Base-by-base conservation (phyloP, 1,140 invertebrate genomes). In the Zaprionus lachaisei region DNA sequence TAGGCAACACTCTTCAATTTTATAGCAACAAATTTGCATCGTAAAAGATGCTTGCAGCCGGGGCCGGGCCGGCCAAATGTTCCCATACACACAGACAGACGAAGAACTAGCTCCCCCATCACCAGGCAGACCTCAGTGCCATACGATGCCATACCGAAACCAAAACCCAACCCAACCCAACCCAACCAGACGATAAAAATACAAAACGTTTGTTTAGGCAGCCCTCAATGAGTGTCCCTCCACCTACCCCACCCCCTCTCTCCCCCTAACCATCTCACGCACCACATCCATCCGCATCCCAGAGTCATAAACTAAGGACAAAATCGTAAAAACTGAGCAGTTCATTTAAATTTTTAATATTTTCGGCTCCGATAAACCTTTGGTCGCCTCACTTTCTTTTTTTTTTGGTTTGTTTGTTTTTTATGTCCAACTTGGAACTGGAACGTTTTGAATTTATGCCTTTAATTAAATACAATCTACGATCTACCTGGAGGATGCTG, bases 311-410 rank as follows among this genome's bases (percentile, higher is more conserved):
- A 87, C 84, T 87, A 87, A 87, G 84, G 84, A 89, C 84, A 89
- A 89, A 89, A 89, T 89, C 84, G 84, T 89, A 89, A 89, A 87
- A 89, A 90, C 74, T 79, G 84, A 89, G 85, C 85, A 89, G 84
- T 89, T 89, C 84, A 89, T 89, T 89, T 89, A 89, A 89, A 89
- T 90, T 89, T 90, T 89, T 89, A 89, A 89, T 89, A 89, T 89
- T 89, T 89, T 87, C 76, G 66, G 80, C 81, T 77, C 67, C 66
- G 58, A 38, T 15, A 47, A 76, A 65, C 67, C 79, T 66, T 77
- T 67, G 60, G 22, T 38, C 64, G 65, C 72, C 80, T 79, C 72
- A 61, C 72, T 83, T 86, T 31, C 7, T 31, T 28, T 1, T 28
- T 28, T 79, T 82, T 68, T 82, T 70, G 85, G 78, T 79, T 11